phyloP scores from a whole-genome alignment of 2,797 vertebrate species.

The Leptodactylus fallax region DNA sequence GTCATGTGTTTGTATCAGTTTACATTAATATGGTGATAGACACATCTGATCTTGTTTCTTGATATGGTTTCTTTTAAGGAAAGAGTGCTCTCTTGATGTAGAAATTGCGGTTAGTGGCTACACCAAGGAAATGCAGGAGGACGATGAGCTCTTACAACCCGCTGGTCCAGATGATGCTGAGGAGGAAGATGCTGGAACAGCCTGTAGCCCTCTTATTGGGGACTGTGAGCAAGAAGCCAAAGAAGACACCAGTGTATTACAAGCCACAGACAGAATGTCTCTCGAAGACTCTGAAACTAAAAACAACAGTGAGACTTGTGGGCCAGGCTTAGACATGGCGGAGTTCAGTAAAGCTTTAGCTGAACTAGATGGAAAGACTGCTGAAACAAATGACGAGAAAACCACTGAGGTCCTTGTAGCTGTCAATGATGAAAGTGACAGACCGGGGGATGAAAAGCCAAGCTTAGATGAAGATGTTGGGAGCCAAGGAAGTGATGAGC shows the following conservation, averaged over 20 bases:
- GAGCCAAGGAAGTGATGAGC: not conserved
- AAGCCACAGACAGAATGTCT: conserved; percentile 8
- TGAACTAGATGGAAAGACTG: conserved; percentile 77
- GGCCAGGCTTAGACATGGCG: conserved; percentile 73
- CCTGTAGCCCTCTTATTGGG: conserved; percentile 64
- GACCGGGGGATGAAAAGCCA: conserved; percentile 50
- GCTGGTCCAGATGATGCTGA: conserved; percentile 75
- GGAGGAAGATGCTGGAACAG: conserved; percentile 54
- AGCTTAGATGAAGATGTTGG: conserved; percentile 27
- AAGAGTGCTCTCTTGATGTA: conserved; percentile 84
- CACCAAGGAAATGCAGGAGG: conserved; percentile 87
- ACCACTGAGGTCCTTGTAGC: conserved; percentile 59
- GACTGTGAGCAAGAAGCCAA: conserved; percentile 51
- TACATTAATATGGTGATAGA: not conserved
- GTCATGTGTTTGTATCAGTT: not conserved
- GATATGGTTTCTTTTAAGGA: conserved; percentile 59
- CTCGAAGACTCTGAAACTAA: conserved; percentile 52
- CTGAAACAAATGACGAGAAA: conserved; percentile 16
- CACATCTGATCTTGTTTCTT: not conserved
- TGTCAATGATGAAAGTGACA: conserved; percentile 56
- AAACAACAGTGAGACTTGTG: conserved; percentile 44
- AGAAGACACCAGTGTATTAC: conserved; percentile 53
- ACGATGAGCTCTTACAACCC: conserved; percentile 83
- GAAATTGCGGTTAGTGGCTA: conserved; percentile 94
- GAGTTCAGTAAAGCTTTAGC: conserved; percentile 79